Conservation (phyloP, 2,113 vertebrate genomes). For the Cinclus cinclus region DNA sequence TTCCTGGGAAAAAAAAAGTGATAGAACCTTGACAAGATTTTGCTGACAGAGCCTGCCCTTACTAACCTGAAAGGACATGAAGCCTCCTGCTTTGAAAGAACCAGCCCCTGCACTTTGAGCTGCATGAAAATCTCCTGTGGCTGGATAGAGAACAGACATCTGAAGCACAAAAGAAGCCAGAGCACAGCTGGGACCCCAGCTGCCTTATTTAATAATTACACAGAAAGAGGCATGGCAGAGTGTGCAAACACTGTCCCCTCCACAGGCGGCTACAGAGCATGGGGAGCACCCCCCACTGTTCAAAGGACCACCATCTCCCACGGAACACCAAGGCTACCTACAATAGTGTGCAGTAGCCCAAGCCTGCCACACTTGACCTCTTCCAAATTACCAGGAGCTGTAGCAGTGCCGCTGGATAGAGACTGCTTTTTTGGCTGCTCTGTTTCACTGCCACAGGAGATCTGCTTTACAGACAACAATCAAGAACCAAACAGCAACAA, state of each 20-base stretch:
- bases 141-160: background rate
- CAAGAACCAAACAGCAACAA: background rate
- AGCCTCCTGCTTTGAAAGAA: background rate
- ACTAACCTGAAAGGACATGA: background rate
- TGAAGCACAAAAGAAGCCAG: background rate
- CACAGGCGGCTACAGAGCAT: background rate
- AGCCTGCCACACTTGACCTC: background rate
- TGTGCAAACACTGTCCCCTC: background rate
- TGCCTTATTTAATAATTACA: background rate
- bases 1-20: background rate
- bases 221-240: background rate
- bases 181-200: background rate
- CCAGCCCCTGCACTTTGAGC: background rate
- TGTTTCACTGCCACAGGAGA: background rate
- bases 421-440: background rate
- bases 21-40: background rate
- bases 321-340: background rate
- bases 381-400: background rate
- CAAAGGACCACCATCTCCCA: background rate
- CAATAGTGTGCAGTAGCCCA: background rate
- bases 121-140: background rate
- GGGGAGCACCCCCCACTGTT: background rate
- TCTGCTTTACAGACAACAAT: background rate
- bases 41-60: constrained; percentile 10
- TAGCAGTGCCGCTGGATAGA: background rate